Conservation (phyloP, 2,113 vertebrate species). For the Amblyopsis rosae region DNA sequence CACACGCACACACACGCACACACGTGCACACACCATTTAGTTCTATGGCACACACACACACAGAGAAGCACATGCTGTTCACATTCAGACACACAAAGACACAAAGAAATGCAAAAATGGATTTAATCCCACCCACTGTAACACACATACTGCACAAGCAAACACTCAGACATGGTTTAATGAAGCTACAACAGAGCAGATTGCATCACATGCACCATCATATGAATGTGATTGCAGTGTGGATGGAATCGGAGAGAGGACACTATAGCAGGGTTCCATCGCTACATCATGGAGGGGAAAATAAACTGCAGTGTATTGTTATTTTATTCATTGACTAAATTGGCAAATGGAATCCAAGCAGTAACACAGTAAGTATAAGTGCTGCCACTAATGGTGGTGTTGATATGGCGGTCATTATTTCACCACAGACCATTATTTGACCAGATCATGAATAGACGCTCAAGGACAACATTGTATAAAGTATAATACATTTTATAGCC, state of each 20-base stretch:
- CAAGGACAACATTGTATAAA: slow-evolving; percentile 39
- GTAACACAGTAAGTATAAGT: slow-evolving; percentile 56
- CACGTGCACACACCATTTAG: neutral
- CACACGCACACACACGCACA: neutral
- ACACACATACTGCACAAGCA: neutral
- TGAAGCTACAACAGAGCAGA: neutral
- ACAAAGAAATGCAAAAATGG: neutral
- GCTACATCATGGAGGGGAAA: slow-evolving; percentile 28
- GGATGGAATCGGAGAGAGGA: slow-evolving; percentile 3
- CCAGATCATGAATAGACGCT: slow-evolving; percentile 28
- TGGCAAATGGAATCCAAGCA: slow-evolving; percentile 54
- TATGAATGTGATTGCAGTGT: neutral
- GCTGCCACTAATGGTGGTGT: slow-evolving; percentile 35
- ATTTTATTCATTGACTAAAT: slow-evolving; percentile 68
- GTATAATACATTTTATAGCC: too few relatives aligned
- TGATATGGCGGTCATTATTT: slow-evolving; percentile 39
- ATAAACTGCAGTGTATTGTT: slow-evolving; percentile 40
- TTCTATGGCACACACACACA: neutral
- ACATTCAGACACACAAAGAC: too few relatives aligned
- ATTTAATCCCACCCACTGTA: slow-evolving; percentile 4
- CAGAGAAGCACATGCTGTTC: neutral
- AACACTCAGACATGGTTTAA: too few relatives aligned
- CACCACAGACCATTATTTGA: neutral
- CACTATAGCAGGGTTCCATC: slow-evolving; percentile 28
- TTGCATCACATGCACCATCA: neutral